These are phyloP conservation scores for Cylloceria caligata DNA, from an alignment of 2,888 invertebrate genomes.

Conservation along the genomic window DNA sequence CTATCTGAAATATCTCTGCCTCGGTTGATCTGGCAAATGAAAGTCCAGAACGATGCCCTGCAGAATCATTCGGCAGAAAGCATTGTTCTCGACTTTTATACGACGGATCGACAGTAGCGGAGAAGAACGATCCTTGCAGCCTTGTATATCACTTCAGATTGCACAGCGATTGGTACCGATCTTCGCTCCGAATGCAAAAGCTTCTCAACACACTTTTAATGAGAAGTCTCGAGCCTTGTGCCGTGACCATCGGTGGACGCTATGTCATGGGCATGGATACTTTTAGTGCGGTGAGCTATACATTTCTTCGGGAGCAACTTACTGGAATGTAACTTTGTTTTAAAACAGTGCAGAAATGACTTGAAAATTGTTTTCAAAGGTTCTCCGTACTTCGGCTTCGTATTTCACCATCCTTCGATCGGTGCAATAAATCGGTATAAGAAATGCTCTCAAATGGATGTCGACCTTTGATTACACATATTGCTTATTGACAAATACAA, in stretches of 20 bases:
- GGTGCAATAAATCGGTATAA: not conserved
- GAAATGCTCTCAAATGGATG: too few relatives aligned
- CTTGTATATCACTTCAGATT: not conserved
- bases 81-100: too few relatives aligned
- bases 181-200: conserved; percentile 31
- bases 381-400: not conserved
- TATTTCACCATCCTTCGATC: not conserved
- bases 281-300: conserved; percentile 44
- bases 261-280: conserved; percentile 55
- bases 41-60: too few relatives aligned
- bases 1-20: too few relatives aligned
- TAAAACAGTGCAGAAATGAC: not conserved
- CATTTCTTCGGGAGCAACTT: not conserved
- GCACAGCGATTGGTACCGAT: conserved; percentile 36
- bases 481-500: too few relatives aligned
- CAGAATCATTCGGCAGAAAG: too few relatives aligned
- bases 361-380: not conserved
- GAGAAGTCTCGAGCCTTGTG: conserved; percentile 29
- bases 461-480: too few relatives aligned
- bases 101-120: too few relatives aligned
- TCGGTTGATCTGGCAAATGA: too few relatives aligned
- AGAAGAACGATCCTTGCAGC: not conserved
- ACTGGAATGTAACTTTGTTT: not conserved
- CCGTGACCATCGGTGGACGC: conserved; percentile 26
- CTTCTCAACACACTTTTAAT: conserved; percentile 45